Evolutionary conservation across 2,797 vertebrate species (phyloP), one percentile per base, ranked within the genome.

Genomic region (Pterois miles): DNA sequence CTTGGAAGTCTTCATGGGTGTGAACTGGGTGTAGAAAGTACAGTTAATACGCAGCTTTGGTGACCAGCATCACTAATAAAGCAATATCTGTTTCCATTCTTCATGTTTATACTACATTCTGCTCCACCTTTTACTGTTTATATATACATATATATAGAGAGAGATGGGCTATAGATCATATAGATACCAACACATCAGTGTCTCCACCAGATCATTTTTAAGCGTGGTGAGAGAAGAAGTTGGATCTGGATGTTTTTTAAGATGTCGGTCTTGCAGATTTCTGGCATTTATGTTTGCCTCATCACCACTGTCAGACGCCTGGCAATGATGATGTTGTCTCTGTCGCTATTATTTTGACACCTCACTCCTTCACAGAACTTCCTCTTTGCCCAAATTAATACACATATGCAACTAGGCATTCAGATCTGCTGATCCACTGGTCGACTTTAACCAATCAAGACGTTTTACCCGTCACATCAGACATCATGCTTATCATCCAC

Each of bases 21-120:
- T 76, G 71, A 78, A 64, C 63, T 64, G 29, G 38, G 43, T 68
- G 59, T 13, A 33, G 34, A 54, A 43, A 52, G 25, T 50, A 33
- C 34, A 6, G 53, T 3, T 53, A 62, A 58, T 74, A 16, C 1
- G 8, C n/a, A 22, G 43, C 23, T 66, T 18, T 43, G 38, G n/a
- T 34, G 53, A 36, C 46, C 4, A 36, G 34, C 34, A 20, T 43
- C 57, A 43, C 57, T 43, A 52, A 22, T 4, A 57, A 1, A 52
- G 12, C 18, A 25, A 3, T n/a, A 8, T 12, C 16, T 23, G 9
- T 67, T 52, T 62, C 20, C 40, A 11, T n/a, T n/a, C 33, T 16
- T 27, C 10, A 27, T 66, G 13, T 59, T 60, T 5, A 38, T 50
- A 4, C 11, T n/a, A 38, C 16, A 34, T 46, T 25, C n/a, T 43